Evolutionary conservation across 2,797 vertebrate species (phyloP), one percentile per base, ranked within the genome.

Genomic region (Leucoraja ocellata): DNA sequence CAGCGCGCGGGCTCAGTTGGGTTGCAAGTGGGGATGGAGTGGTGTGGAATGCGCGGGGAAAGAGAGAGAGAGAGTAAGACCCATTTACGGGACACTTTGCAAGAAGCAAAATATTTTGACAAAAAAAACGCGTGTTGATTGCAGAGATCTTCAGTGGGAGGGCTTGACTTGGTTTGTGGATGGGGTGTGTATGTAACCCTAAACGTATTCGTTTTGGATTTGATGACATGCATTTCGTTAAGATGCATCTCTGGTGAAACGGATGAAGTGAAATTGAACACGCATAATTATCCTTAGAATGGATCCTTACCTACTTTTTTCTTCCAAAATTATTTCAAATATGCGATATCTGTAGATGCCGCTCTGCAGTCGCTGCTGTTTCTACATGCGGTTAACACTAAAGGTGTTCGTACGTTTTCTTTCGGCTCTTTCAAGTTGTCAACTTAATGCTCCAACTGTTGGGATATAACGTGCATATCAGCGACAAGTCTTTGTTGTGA

Each of bases 181-280:
- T 0, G 0, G n/a, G 54, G 13, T 63, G 6, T 11, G 36, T 79
- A 79, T 79, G 78, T 18, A 80, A 21, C 18, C 1, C 18, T 74
- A 74, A 74, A 74, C 71, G n/a, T 65, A 14, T 3, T 6, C 0
- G 1, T 36, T 79, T 68, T 32, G 61, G 14, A 16, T 68, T 18
- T 74, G 18, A 21, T 39, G 23, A 74, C 16, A 54, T 88, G n/a
- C n/a, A 36, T 86, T 74, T 74, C 8, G 36, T 39, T 92, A 13
- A 76, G 90, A 8, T 54, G 46, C 71, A 39, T 14, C 71, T 74
- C 9, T 23, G 65, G 36, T 71, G 32, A 25, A 23, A 36, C 23
- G 46, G 46, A 54, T 54, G 36, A 91, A 54, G 39, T 74, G 39
- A 92, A 92, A 74, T 92, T 46, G 39, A 92, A 76, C 68, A 76